phyloP scores from a whole-genome alignment of 2,888 invertebrate species.

The Melipona bicolor region DNA sequence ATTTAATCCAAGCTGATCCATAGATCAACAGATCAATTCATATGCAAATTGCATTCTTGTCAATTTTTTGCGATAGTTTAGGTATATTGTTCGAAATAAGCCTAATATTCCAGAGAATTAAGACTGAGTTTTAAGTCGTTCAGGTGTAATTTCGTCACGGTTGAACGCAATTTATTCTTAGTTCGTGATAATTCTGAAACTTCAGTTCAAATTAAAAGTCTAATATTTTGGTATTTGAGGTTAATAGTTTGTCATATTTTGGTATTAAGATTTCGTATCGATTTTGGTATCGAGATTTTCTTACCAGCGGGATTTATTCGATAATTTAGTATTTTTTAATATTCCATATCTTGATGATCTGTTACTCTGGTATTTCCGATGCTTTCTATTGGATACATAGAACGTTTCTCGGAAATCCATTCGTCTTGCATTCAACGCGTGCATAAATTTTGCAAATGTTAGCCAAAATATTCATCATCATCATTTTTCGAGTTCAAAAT shows the following conservation, averaged over 20 bases:
- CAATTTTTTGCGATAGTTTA: constrained; percentile 32
- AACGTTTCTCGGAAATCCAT: constrained; percentile 3
- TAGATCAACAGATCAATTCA: background rate
- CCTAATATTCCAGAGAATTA: background rate
- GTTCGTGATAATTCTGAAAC: no score
- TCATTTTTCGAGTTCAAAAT: background rate
- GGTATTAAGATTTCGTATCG: background rate
- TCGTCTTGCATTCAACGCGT: background rate
- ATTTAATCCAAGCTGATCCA: background rate
- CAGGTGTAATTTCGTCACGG: background rate
- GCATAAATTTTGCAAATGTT: constrained; percentile 29
- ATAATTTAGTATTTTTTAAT: background rate
- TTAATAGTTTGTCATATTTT: background rate
- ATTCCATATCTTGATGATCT: background rate
- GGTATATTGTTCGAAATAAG: background rate
- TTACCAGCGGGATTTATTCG: background rate
- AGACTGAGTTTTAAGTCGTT: background rate
- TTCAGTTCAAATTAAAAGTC: no score
- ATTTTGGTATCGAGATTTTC: no score
- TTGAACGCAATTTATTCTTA: no score
- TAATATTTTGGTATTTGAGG: no score
- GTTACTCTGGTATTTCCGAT: background rate
- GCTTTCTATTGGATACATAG: background rate
- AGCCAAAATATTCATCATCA: constrained; percentile 8
- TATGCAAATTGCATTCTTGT: constrained; percentile 7